Evolutionary conservation across 1,140 invertebrate genomes (phyloP).

Genomic region (Drosophila ercepeae): DNA sequence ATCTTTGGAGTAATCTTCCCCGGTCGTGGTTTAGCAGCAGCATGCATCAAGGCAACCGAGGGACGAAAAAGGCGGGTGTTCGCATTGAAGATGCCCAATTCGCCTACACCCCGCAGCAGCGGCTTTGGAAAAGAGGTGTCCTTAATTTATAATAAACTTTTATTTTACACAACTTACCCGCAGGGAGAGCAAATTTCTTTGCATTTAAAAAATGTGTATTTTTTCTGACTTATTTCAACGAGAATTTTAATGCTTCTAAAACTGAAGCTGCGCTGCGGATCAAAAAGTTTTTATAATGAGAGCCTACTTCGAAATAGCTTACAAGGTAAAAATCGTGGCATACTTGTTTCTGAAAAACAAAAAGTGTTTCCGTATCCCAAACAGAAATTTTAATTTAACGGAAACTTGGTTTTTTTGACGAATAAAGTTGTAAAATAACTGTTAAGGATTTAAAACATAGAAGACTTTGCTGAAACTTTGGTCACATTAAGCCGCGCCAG

Average conservation of each 20-base stretch:
- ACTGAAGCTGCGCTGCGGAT: not conserved
- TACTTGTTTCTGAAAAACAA: not conserved
- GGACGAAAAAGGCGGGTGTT: conserved; percentile 1
- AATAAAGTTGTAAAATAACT: too few species aligned
- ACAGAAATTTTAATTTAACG: too few species aligned
- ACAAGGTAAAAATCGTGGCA: not conserved
- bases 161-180: conserved; percentile 35
- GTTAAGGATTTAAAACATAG: too few species aligned
- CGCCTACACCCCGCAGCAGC: conserved; percentile 15
- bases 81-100: not conserved
- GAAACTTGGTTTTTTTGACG: too few species aligned
- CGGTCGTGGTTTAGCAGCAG: not conserved
- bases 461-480: too few species aligned
- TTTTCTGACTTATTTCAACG: conserved; percentile 1
- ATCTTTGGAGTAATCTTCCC: conserved; percentile 56
- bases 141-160: not conserved
- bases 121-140: conserved; percentile 16
- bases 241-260: conserved; percentile 20
- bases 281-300: not conserved
- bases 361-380: too few species aligned
- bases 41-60: conserved; percentile 11
- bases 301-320: not conserved
- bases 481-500: not conserved
- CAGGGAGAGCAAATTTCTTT: conserved; percentile 40
- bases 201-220: conserved; percentile 41